Base-by-base conservation (phyloP, 2,113 vertebrate species). In the Passer montanus region DNA sequence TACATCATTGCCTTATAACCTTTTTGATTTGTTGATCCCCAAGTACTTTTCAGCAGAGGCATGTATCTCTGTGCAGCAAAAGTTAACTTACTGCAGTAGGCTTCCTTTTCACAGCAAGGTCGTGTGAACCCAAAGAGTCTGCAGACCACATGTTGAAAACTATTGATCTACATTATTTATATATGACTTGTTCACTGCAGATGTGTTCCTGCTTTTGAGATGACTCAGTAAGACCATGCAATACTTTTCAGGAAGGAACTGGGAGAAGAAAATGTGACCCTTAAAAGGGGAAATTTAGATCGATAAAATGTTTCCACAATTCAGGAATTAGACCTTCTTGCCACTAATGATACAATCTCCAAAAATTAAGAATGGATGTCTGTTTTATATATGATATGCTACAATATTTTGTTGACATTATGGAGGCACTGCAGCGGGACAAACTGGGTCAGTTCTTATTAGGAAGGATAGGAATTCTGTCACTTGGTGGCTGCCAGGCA, bases 141-240 rank as follows among this genome's bases (percentile, higher is more conserved):
- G 84, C 92, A 94, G 92, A 93, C 86, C 85, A 92, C 94, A 74
- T 85, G 96, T 93, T 96, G 85, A 86, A 96, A 95, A 83, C 89
- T 94, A 96, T 95, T 81, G 92, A 94, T 95, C 91, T 95, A 69
- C 67, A 59, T 95, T 94, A 93, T 91, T 96, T 96, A 95, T 95
- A 93, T 87, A 79, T 90, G 87, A 90, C 75, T 94, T 93, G 35
- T 56, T 91, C 87, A 31, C 63, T 85, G 43, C 87, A 95, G 95
- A 93, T 91, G 35, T 67, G 63, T 91, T 95, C 90, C 78, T 95
- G 78, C 75, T 87, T 93, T 93, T 91, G 87, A 87, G 91, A 95
- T 95, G 87, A 95, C 79, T 90, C 90, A 80, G 87, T 95, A 94
- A 88, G 75, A 95, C 35, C 10, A 59, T 50, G 85, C 78, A 69